Conservation (phyloP, 2,797 vertebrate species). For the Sphenodon punctatus region DNA sequence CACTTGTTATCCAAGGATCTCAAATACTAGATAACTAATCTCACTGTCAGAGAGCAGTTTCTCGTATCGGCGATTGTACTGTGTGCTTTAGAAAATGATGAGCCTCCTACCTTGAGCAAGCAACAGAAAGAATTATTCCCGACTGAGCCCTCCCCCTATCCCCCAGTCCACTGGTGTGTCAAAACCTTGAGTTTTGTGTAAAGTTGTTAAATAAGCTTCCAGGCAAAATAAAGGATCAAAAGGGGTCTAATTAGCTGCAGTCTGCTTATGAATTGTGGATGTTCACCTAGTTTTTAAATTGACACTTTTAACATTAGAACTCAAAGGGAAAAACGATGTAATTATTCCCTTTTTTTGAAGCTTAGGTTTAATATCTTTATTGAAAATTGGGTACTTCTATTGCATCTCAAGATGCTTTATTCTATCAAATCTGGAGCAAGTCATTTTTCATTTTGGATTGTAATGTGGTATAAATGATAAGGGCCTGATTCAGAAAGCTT, state of each 20-base stretch:
- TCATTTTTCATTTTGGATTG: conserved; percentile 72
- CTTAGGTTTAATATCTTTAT: conserved; percentile 71
- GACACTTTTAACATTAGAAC: conserved; percentile 72
- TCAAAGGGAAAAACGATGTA: conserved; percentile 71
- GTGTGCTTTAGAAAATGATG: not conserved
- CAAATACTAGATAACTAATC: not conserved
- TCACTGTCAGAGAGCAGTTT: not conserved
- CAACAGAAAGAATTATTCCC: not conserved
- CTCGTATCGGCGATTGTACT: not conserved
- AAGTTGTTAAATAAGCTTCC: conserved; percentile 71
- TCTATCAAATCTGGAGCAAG: conserved; percentile 68
- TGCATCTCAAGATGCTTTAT: conserved; percentile 72
- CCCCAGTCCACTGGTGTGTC: conserved; percentile 23
- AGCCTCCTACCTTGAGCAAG: not conserved
- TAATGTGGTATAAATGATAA: conserved; percentile 72
- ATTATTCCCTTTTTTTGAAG: conserved; percentile 71
- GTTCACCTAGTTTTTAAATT: conserved; percentile 74
- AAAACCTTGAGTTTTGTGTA: conserved; percentile 61
- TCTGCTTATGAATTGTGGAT: conserved; percentile 64
- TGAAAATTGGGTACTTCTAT: conserved; percentile 64
- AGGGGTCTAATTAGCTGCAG: conserved; percentile 71
- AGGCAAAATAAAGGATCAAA: conserved; percentile 74
- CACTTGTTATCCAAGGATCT: not conserved
- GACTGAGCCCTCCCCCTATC: not conserved
- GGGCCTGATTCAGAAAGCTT: conserved; percentile 55